Percentiles rank a stretch among this genome's conserved stretches.
Evolutionary conservation across 2,888 invertebrate species (phyloP).

Genomic region (Corbicula japonica): DNA sequence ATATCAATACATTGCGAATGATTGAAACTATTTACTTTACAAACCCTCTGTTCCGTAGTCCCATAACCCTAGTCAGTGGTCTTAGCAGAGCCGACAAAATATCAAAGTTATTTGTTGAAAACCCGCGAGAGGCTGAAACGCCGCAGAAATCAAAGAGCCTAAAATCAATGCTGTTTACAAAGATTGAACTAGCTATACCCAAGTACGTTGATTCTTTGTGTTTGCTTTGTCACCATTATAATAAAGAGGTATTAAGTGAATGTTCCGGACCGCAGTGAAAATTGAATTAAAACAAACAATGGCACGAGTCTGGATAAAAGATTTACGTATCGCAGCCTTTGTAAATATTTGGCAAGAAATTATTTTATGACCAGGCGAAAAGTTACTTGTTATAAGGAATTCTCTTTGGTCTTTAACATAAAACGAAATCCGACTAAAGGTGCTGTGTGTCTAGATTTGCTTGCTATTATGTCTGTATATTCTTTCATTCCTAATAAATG

Average conservation of each 20-base stretch:
- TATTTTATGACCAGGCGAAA: too few species aligned
- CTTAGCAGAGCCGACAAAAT: slow-evolving; percentile 16
- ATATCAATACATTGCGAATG: slow-evolving; percentile 42
- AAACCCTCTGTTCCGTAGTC: slow-evolving; percentile 8
- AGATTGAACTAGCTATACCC: slow-evolving; percentile 18
- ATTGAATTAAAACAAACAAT: slow-evolving; percentile 16
- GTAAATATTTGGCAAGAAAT: slow-evolving; percentile 28
- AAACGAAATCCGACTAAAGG: too few species aligned
- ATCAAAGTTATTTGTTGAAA: slow-evolving; percentile 30
- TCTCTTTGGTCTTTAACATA: too few species aligned
- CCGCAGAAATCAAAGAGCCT: slow-evolving; percentile 46
- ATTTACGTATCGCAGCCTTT: slow-evolving; percentile 20
- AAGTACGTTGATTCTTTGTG: slow-evolving; percentile 28
- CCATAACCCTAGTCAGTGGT: slow-evolving; percentile 26
- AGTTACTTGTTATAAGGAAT: too few species aligned
- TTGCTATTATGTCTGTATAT: too few species aligned
- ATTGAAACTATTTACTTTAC: slow-evolving; percentile 26
- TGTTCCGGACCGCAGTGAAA: slow-evolving; percentile 33
- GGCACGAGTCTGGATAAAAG: slow-evolving; percentile 22
- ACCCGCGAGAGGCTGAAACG: slow-evolving; percentile 4
- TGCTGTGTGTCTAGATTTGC: too few species aligned
- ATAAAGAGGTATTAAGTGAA: slow-evolving; percentile 26
- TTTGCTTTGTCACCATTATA: slow-evolving; percentile 22
- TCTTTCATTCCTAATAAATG: too few species aligned
- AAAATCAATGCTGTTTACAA: slow-evolving; percentile 41